A percentile compares a stretch with the other conserved stretches of the same genome.
phyloP scores from a whole-genome alignment of 2,113 vertebrate genomes.

The Anseranas semipalmata region DNA sequence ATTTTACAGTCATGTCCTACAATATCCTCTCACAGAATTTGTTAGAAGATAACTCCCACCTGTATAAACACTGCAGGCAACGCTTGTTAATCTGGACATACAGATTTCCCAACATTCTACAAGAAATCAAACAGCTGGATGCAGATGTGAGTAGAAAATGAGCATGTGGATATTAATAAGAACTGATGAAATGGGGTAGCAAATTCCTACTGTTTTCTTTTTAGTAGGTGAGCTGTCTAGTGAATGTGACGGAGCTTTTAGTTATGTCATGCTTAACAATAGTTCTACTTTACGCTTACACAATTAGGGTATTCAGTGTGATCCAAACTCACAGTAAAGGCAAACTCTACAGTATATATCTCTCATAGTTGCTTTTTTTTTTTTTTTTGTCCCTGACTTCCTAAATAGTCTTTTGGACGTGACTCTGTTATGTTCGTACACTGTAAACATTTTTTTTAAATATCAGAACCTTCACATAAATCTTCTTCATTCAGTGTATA shows the following conservation, averaged over 20 bases:
- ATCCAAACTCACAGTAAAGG: neutral
- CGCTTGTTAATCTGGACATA: slow-evolving; percentile 83
- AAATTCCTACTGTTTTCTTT: neutral
- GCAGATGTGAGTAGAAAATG: slow-evolving; percentile 88
- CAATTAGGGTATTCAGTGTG: neutral
- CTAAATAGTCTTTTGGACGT: neutral
- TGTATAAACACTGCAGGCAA: slow-evolving; percentile 89
- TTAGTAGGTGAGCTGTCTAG: neutral
- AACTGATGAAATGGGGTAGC: neutral
- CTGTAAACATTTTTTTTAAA: neutral
- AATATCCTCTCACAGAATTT: slow-evolving; percentile 96
- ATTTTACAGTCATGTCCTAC: slow-evolving; percentile 96
- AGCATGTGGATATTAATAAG: neutral
- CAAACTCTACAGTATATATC: neutral
- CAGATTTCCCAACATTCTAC: slow-evolving; percentile 88
- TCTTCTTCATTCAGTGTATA: neutral
- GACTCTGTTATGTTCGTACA: neutral
- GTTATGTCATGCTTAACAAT: neutral
- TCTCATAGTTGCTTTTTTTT: neutral
- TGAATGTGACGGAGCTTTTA: neutral
- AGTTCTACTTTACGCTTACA: neutral
- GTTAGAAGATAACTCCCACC: slow-evolving; percentile 87
- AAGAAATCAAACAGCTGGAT: slow-evolving; percentile 85
- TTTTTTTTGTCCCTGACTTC: neutral
- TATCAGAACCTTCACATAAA: neutral